These are phyloP conservation scores for Nomada ruficornis DNA, from an alignment of 2,888 invertebrate genomes.

Conservation along the genomic window DNA sequence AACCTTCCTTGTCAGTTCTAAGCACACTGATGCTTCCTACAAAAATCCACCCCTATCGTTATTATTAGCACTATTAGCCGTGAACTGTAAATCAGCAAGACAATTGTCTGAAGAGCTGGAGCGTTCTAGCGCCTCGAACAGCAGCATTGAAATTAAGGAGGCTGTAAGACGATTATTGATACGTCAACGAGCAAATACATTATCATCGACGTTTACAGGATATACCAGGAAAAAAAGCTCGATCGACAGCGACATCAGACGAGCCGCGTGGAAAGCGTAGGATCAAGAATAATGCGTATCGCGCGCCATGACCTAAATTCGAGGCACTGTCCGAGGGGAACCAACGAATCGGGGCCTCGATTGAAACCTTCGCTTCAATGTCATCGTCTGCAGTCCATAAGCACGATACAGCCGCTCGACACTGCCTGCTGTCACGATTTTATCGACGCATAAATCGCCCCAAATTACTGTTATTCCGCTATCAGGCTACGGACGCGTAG, in stretches of 20 bases:
- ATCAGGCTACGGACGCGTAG: conserved; percentile 2
- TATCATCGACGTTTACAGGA: neutral
- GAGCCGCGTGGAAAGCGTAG: conserved; percentile 60
- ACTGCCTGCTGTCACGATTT: conserved; percentile 44
- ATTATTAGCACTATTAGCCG: no score
- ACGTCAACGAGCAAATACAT: no score
- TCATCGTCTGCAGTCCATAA: conserved; percentile 42
- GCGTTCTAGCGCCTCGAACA: no score
- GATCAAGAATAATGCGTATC: conserved; percentile 66
- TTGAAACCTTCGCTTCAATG: conserved; percentile 68
- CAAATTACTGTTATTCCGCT: conserved; percentile 50
- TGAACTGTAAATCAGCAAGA: no score
- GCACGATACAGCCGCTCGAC: conserved; percentile 33
- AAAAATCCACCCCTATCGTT: no score
- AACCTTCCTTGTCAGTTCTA: no score
- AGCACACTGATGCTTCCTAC: no score
- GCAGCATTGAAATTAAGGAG: no score
- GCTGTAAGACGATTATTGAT: no score
- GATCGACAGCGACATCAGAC: conserved; percentile 10
- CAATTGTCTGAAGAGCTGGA: no score
- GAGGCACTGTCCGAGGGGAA: conserved; percentile 53
- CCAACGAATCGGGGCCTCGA: conserved; percentile 59
- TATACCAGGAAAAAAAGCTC: conserved; percentile 47
- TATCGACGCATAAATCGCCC: conserved; percentile 53
- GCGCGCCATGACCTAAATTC: conserved; percentile 70